phyloP scores from a whole-genome alignment of 2,113 vertebrate species.

The Crocuta crocuta region DNA sequence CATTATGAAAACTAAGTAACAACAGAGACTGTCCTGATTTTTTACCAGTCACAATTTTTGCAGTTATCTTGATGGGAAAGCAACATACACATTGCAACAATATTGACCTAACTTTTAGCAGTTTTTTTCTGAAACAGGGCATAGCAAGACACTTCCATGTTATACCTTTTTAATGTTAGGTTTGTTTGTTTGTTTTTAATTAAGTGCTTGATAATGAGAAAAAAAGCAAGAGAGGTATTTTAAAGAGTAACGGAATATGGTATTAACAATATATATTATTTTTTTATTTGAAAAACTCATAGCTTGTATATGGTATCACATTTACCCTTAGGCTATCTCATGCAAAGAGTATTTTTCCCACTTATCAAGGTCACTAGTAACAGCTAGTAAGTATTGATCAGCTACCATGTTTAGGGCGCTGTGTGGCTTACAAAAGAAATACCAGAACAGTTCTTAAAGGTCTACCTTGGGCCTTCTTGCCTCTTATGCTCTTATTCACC shows the following conservation, averaged over 20 bases:
- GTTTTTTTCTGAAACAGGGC: not conserved
- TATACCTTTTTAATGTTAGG: not conserved
- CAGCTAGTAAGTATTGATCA: not conserved
- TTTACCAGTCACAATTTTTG: not conserved
- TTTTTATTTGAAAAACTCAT: not conserved
- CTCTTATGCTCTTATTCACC: not conserved
- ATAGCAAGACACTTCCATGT: not conserved
- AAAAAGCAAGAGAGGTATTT: constrained; percentile 8
- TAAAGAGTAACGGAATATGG: not conserved
- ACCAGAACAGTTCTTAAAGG: not conserved
- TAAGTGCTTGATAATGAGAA: not conserved
- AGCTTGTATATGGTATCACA: not conserved
- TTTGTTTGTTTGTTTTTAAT: not conserved
- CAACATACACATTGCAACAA: not conserved
- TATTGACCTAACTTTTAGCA: not conserved
- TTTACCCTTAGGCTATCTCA: constrained; percentile 41
- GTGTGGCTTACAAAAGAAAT: not conserved
- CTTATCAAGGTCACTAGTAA: constrained; percentile 1
- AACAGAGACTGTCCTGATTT: constrained; percentile 6
- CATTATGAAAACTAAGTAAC: not conserved
- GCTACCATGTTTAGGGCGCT: not conserved
- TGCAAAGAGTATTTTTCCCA: not conserved
- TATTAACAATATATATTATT: not conserved
- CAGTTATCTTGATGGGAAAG: not conserved
- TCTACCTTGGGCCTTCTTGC: not conserved